Base-by-base conservation (phyloP, 2,888 invertebrate genomes). In the Megamerina dolium region DNA sequence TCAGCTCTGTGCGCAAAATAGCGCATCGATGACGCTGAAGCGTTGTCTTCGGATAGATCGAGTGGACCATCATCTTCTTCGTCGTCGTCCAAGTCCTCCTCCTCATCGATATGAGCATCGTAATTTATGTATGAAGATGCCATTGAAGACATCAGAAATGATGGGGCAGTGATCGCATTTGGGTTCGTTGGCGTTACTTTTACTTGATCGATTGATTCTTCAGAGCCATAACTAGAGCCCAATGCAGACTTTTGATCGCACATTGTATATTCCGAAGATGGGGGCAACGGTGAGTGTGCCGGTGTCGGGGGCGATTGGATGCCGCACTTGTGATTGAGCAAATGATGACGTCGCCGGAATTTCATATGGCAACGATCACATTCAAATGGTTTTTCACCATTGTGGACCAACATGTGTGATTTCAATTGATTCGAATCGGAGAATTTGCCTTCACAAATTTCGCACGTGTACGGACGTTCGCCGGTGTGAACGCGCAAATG, bases 391-490 rank as follows among this genome's bases (percentile, higher is more conserved):
- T 91, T 91, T 68, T 91, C 88, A 27, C 90, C 89, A 55, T 88
- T 87, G 73, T 93, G 93, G 42, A 90, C 88, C 51, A 92, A 73
- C 61, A 83, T 79, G 65, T 93, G 93, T 5, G 91, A 90, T 71
- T 92, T 92, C 42, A 92, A 74, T 68, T 93, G 92, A 66, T 93
- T 93, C 5, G 89, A 88, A 70, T 93, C 92, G 49, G 90, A 89
- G 73, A 93, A 93, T 53, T 85, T 82, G 27, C 88, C 83, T 6
- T 85, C 79, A 70, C 93, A 93, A 45, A 87, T 77, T 51, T 87
- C 84, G 70, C 92, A 93, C 10, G 83, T 82, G 70, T 91, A 93
- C 0, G 92, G 92, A 14, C 87, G 78, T 70, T 93, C 92, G 3
- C 92, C 92, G 1, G 93, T 93, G 70, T 93, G 93, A 1, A 92